Conservation (phyloP, 2,888 invertebrate species). For the Tryphoninae sp. region DNA sequence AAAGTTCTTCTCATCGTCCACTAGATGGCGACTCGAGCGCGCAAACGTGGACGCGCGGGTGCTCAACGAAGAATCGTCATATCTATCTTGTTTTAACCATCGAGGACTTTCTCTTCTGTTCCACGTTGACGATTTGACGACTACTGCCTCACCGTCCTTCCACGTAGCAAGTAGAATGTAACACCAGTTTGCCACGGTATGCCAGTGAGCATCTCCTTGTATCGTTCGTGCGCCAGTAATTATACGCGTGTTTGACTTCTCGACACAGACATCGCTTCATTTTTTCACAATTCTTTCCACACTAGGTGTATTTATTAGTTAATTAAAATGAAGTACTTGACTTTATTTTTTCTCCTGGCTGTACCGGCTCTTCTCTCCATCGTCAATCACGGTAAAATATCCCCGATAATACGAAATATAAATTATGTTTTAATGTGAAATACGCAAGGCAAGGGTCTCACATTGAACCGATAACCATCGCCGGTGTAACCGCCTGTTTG, state of each 20-base stretch:
- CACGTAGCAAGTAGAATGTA: slow-evolving; percentile 74
- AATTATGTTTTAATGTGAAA: slow-evolving; percentile 34
- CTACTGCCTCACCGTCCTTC: slow-evolving; percentile 72
- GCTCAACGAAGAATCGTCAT: background rate
- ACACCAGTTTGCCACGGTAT: slow-evolving; percentile 69
- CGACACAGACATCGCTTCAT: slow-evolving; percentile 14
- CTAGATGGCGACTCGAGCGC: background rate
- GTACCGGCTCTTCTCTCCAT: slow-evolving; percentile 88
- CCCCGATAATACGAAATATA: slow-evolving; percentile 57
- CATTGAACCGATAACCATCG: background rate
- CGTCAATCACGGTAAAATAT: slow-evolving; percentile 86
- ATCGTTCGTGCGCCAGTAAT: slow-evolving; percentile 57
- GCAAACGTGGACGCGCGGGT: background rate
- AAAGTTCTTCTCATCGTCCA: background rate
- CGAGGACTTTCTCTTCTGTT: slow-evolving; percentile 65
- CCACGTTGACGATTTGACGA: slow-evolving; percentile 75
- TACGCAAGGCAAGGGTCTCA: slow-evolving; percentile 20
- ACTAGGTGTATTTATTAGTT: slow-evolving; percentile 38
- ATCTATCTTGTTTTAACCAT: slow-evolving; percentile 32
- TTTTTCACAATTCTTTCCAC: slow-evolving; percentile 31
- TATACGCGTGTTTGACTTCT: slow-evolving; percentile 55
- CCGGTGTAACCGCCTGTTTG: background rate
- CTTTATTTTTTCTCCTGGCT: slow-evolving; percentile 86
- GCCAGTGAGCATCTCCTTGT: slow-evolving; percentile 58
- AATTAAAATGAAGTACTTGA: slow-evolving; percentile 86